Percentiles rank a stretch among this genome's conserved stretches.
Conservation (phyloP, 2,113 vertebrate species). For the Cephalopterus ornatus region DNA sequence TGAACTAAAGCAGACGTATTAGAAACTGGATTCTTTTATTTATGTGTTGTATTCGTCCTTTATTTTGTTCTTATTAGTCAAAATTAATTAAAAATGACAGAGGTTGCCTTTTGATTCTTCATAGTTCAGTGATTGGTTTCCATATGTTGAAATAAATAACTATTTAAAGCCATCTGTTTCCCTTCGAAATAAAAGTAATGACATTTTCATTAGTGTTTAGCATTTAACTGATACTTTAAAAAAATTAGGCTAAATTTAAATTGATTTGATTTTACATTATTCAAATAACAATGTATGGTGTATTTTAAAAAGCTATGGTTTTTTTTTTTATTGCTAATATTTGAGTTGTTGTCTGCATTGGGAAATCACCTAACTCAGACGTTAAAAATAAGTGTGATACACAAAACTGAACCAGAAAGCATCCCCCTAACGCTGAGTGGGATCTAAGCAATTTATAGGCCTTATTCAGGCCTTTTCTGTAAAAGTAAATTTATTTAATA, state of each 20-base stretch:
- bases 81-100: neutral
- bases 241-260: neutral
- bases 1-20: neutral
- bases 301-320: neutral
- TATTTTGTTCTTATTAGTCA: neutral
- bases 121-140: slow-evolving; percentile 5
- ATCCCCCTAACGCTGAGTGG: neutral
- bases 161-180: slow-evolving; percentile 26
- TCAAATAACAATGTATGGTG: neutral
- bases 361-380: neutral
- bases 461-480: neutral
- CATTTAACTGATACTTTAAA: neutral
- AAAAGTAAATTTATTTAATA: neutral
- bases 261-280: neutral
- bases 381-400: neutral
- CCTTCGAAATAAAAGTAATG: neutral
- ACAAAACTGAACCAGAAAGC: neutral
- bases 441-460: neutral
- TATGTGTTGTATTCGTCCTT: neutral
- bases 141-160: slow-evolving; percentile 31
- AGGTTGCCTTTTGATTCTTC: neutral
- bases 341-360: neutral
- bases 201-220: neutral
- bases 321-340: neutral
- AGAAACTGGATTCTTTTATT: neutral